Conservation (phyloP, 2,113 vertebrate species). For the Callaeas wilsoni region DNA sequence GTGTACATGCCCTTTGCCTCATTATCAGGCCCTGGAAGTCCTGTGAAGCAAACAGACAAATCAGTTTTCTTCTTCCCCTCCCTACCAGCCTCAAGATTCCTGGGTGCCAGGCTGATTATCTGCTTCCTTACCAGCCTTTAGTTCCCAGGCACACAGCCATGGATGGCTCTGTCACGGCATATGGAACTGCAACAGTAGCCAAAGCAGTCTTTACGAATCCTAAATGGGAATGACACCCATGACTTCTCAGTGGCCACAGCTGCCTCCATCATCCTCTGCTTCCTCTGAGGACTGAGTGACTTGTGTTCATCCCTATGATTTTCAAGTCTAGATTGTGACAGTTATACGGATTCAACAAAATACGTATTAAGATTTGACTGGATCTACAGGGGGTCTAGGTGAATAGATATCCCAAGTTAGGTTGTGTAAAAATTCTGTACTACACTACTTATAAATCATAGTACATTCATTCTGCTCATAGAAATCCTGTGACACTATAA, state of each 20-base stretch:
- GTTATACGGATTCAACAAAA: background rate
- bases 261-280: rapidly evolving
- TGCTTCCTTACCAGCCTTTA: background rate
- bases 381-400: background rate
- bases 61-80: background rate
- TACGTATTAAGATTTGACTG: background rate
- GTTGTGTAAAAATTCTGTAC: background rate
- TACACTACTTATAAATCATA: background rate
- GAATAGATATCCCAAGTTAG: background rate
- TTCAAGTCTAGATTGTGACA: background rate
- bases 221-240: rapidly evolving
- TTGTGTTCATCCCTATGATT: background rate
- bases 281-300: background rate
- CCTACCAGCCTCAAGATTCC: background rate
- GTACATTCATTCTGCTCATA: background rate
- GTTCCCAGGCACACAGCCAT: background rate
- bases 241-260: rapidly evolving
- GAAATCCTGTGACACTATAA: background rate
- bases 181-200: background rate
- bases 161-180: background rate
- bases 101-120: background rate
- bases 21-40: background rate
- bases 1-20: background rate
- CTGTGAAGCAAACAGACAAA: background rate
- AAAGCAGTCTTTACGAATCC: background rate